A percentile compares a stretch with the other conserved stretches of the same genome.
phyloP scores from a whole-genome alignment of 2,797 vertebrate species.

The Mormyrus proboscirostris region DNA sequence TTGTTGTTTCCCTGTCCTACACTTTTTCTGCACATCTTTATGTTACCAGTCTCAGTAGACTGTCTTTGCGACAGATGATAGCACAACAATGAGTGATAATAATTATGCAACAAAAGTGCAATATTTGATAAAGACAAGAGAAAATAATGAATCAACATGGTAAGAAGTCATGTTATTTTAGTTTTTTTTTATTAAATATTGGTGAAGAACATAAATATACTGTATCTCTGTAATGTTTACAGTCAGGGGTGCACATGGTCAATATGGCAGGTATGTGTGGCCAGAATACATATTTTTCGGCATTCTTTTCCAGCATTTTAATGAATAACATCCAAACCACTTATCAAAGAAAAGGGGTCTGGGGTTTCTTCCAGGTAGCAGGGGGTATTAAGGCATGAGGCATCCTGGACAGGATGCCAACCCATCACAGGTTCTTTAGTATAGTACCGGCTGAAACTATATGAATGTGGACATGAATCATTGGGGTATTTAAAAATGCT shows the following conservation, averaged over 20 bases:
- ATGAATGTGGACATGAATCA: not conserved
- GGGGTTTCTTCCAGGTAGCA: not conserved
- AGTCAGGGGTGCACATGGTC: not conserved
- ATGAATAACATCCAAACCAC: not conserved
- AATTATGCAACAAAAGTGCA: not conserved
- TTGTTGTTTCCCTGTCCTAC: not conserved
- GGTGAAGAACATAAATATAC: not conserved
- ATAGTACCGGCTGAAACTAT: not conserved
- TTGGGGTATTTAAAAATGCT: not conserved
- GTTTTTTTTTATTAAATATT: not conserved
- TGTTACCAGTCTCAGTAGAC: not conserved
- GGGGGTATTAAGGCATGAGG: not conserved
- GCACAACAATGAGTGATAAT: not conserved
- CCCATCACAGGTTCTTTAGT: not conserved
- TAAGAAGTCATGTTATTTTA: not conserved
- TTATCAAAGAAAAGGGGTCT: not conserved
- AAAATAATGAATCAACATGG: not conserved
- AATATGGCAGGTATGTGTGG: not conserved
- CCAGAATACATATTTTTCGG: not conserved
- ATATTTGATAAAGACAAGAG: not conserved
- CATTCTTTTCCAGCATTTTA: not conserved
- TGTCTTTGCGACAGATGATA: not conserved
- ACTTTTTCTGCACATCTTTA: not conserved
- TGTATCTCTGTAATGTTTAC: not conserved
- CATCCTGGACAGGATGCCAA: not conserved